Conservation (phyloP, 2,888 invertebrate species). For the Labia minor region DNA sequence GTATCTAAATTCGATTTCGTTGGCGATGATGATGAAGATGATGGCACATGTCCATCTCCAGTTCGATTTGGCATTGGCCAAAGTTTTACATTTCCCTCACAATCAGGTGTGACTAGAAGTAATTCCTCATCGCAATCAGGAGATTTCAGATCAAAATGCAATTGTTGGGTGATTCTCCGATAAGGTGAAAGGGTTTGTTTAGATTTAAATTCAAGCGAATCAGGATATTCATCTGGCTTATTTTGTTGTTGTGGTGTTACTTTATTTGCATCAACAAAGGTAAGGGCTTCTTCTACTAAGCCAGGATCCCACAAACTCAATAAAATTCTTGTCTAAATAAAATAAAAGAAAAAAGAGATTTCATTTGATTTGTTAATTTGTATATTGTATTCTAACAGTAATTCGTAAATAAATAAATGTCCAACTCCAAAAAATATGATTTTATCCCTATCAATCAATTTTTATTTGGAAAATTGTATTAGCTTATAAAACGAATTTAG, state of each 20-base stretch:
- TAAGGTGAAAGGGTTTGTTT: constrained; percentile 56
- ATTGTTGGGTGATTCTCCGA: constrained; percentile 64
- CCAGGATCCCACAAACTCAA: constrained; percentile 76
- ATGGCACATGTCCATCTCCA: neutral
- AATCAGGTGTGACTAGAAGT: constrained; percentile 45
- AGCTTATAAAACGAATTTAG: too few relatives aligned
- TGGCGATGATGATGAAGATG: neutral
- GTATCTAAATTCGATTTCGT: neutral
- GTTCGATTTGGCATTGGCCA: neutral
- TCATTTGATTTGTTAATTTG: neutral
- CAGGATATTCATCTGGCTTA: constrained; percentile 35
- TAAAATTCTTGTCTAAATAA: constrained; percentile 56
- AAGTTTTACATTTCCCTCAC: constrained; percentile 13
- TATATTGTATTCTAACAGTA: neutral
- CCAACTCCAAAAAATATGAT: too few relatives aligned
- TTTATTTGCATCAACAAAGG: constrained; percentile 69
- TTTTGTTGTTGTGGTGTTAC: constrained; percentile 34
- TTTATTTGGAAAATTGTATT: too few relatives aligned
- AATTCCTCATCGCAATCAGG: constrained; percentile 59
- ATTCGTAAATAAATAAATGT: neutral
- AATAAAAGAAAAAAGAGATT: constrained; percentile 20
- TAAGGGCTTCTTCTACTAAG: constrained; percentile 73
- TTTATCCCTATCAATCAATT: too few relatives aligned
- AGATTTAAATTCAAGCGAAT: constrained; percentile 34
- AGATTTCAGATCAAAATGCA: constrained; percentile 58